phyloP scores from a whole-genome alignment of 2,797 vertebrate species.

The Monodelphis domestica region DNA sequence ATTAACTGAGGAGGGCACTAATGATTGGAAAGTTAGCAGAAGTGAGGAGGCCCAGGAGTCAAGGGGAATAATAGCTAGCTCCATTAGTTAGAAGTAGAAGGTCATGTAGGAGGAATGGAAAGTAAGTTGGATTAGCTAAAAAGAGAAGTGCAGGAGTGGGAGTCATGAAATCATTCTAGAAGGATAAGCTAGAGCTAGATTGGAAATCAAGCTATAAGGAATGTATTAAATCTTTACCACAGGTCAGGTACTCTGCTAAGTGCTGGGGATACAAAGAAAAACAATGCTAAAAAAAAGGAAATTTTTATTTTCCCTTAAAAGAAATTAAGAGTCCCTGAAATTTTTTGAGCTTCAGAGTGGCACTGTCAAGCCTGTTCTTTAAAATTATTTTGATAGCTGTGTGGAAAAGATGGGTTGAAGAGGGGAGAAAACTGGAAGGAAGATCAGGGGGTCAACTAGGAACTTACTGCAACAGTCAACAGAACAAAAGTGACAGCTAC shows the following conservation, averaged over 20 bases:
- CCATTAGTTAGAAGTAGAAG: not conserved
- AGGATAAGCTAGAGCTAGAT: not conserved
- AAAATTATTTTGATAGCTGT: not conserved
- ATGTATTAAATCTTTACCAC: not conserved
- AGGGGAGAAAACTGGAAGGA: not conserved
- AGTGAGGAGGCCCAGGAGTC: too few species aligned
- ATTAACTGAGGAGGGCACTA: too few species aligned
- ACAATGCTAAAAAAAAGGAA: not conserved
- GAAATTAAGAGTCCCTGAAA: not conserved
- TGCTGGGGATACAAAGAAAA: not conserved
- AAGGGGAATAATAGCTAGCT: too few species aligned
- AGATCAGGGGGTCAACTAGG: not conserved
- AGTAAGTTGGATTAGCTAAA: not conserved
- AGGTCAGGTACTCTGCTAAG: not conserved
- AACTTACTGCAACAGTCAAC: not conserved
- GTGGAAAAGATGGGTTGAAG: not conserved
- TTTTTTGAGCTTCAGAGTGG: not conserved
- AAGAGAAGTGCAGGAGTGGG: not conserved
- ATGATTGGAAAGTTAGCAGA: too few species aligned
- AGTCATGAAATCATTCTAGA: not conserved
- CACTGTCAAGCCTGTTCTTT: not conserved
- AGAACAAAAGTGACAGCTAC: not conserved
- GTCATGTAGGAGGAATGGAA: not conserved
- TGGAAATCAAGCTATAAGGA: not conserved
- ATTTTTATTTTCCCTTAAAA: not conserved